Base-by-base conservation (phyloP, 2,113 vertebrate species). In the Pangasianodon gigas region DNA sequence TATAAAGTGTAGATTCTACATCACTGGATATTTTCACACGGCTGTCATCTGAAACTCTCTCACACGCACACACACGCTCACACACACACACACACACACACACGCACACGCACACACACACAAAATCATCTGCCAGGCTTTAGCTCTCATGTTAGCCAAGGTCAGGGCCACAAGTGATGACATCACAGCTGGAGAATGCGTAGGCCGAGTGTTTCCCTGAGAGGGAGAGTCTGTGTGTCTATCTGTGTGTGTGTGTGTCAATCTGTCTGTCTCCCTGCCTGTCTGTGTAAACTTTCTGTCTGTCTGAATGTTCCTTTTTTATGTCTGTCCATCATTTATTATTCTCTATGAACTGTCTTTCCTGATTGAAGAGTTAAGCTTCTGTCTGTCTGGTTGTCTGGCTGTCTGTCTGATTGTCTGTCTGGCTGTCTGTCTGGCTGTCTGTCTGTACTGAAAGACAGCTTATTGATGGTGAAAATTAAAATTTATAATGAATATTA, bases 41-140 rank as follows among this genome's bases (percentile, higher is more conserved):
- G 84, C 62, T 16, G 88, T 89, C 88, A 91, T 89, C 60, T 69
- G 79, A 84, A 88, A 92, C 21, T 48, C 75, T 14, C 75, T 13
- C 77, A n/a, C 74, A 77, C 74, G 26, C 74, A 26, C 41, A 46
- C 41, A 77, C 19, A 46, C 74, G 46, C 41, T 26, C 71, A 74
- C 32, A 74, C 71, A 79, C 14, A 46, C 1, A 5, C 65, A 67
- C n/a, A 37, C 67, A 71, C 13, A 16, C 67, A 69, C 10, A 14
- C 10, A n/a, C 65, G 21, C 37, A 75, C 71, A 75, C 37, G 9
- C 71, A 75, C 71, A 44, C 41, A 44, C 21, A 80, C 44, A 79
- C 44, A 79, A 0, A 74, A 83, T 83, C 80, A 56, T 80, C 77
- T 54, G 52, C 81, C 52, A 37, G 29, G 65, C 84, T 69, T 67